A percentile compares a stretch with the other conserved stretches of the same genome.
Evolutionary conservation across 2,888 invertebrate species (phyloP).

Genomic region (Acronicta alni): DNA sequence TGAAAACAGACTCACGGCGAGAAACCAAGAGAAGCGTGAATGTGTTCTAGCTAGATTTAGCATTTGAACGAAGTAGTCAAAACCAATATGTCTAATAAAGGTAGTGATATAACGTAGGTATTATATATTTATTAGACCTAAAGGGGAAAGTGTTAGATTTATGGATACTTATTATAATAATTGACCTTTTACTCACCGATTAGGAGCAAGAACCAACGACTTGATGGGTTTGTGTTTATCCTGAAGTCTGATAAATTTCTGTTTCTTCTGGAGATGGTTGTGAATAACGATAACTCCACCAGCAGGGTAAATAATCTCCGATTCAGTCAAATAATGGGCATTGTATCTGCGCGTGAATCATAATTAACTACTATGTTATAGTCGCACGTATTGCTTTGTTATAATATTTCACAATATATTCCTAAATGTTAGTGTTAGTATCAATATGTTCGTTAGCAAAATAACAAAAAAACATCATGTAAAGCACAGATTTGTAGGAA

Average conservation of each 20-base stretch:
- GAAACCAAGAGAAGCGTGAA: too few relatives aligned
- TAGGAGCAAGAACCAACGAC: slow-evolving; percentile 90
- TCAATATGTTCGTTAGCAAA: background rate
- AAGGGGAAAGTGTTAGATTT: too few relatives aligned
- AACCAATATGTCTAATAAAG: too few relatives aligned
- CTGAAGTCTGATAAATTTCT: slow-evolving; percentile 92
- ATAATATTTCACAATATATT: too few relatives aligned
- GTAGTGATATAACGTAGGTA: too few relatives aligned
- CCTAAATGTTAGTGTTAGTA: too few relatives aligned
- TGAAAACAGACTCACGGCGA: too few relatives aligned
- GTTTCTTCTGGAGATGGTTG: slow-evolving; percentile 92
- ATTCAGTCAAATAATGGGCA: slow-evolving; percentile 92
- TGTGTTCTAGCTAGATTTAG: too few relatives aligned
- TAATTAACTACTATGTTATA: background rate
- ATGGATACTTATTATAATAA: too few relatives aligned
- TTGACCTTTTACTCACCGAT: slow-evolving; percentile 87
- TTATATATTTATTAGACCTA: too few relatives aligned
- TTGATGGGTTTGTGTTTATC: slow-evolving; percentile 91
- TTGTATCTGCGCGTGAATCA: slow-evolving; percentile 88
- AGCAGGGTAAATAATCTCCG: slow-evolving; percentile 94
- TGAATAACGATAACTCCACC: slow-evolving; percentile 94
- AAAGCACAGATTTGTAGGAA: too few relatives aligned
- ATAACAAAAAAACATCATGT: slow-evolving; percentile 6
- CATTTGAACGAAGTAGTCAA: too few relatives aligned
- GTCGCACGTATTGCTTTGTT: background rate